Percentiles rank a stretch among this genome's conserved stretches.
These are phyloP conservation scores for Pluvianellus socialis DNA, from an alignment of 2,113 vertebrate genomes.

Conservation along the genomic window DNA sequence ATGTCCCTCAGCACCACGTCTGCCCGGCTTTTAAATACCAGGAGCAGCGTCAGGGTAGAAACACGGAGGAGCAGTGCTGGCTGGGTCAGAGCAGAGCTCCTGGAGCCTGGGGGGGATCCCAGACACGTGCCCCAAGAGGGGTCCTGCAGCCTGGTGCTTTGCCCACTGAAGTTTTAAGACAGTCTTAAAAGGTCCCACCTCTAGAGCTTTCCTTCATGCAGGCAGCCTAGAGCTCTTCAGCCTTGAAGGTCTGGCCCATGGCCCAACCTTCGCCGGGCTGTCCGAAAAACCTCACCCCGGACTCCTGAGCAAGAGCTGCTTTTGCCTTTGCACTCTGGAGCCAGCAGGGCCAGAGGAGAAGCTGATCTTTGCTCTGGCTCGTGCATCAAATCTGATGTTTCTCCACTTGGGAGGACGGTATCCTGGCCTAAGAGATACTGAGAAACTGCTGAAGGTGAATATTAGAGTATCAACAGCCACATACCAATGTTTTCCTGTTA, in stretches of 20 bases:
- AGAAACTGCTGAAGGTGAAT: background rate
- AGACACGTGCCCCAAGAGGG: background rate
- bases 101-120: rapidly evolving
- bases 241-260: background rate
- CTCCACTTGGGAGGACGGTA: background rate
- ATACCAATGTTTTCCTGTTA: background rate
- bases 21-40: background rate
- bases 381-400: background rate
- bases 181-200: background rate
- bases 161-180: background rate
- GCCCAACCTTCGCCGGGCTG: background rate
- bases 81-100: background rate
- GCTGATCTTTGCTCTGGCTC: background rate
- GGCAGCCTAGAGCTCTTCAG: background rate
- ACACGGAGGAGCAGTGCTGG: background rate
- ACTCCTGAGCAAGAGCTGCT: background rate
- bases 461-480: background rate
- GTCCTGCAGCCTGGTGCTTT: background rate
- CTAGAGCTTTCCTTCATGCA: background rate
- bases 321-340: background rate
- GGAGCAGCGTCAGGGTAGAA: background rate
- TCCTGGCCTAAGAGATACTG: background rate
- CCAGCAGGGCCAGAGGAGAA: background rate
- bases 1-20: no score
- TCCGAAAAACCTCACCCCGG: background rate